Percentiles rank a stretch among this genome's conserved stretches.
Conservation (phyloP, 2,888 invertebrate genomes). For the Pinctada fucata region DNA sequence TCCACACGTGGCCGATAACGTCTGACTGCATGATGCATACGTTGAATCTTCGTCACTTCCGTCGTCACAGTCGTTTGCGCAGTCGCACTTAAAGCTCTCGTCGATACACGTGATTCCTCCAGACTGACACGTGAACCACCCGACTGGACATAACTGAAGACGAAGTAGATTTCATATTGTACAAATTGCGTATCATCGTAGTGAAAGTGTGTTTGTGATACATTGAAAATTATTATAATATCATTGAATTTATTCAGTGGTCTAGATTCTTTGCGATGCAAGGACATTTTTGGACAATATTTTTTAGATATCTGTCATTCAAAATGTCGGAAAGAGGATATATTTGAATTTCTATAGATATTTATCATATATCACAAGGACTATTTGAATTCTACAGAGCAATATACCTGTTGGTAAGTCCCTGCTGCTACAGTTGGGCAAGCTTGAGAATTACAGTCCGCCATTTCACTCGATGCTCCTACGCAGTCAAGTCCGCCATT, state of each 20-base stretch:
- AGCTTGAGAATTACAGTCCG: constrained; percentile 10
- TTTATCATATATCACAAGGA: no score
- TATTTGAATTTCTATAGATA: no score
- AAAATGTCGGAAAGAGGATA: no score
- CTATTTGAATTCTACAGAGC: no score
- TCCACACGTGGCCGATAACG: neutral
- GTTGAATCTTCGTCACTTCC: constrained; percentile 10
- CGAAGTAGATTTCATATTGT: no score
- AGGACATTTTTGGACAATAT: no score
- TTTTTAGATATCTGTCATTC: no score
- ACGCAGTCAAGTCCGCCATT: constrained; percentile 19
- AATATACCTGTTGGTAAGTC: constrained; percentile 15
- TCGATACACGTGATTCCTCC: constrained; percentile 10
- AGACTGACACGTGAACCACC: constrained; percentile 9
- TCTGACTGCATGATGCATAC: neutral
- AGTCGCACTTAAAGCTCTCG: neutral
- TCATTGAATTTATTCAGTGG: no score
- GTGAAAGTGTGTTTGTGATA: no score
- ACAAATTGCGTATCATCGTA: no score
- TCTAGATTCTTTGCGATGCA: no score
- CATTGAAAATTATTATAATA: no score
- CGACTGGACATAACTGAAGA: constrained; percentile 2
- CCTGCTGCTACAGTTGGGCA: constrained; percentile 8
- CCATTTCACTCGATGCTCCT: neutral
- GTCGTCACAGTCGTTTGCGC: constrained; percentile 6